Base-by-base conservation (phyloP, 1,140 invertebrate genomes). In the Phocides pigmalion region DNA sequence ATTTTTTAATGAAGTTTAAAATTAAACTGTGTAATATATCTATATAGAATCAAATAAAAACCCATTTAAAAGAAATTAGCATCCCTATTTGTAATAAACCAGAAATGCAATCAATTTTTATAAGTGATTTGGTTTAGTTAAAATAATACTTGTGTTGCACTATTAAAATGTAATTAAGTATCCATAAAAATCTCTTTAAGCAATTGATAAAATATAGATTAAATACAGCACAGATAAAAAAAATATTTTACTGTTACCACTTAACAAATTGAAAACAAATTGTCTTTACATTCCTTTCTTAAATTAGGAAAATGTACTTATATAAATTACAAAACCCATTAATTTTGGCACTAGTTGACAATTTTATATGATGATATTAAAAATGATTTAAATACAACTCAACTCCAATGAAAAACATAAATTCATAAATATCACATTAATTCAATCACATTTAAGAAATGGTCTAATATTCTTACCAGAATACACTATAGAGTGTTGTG, bases 401-500 rank as follows among this genome's bases (percentile, higher is more conserved):
- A 32, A 32, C 0, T 32, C 28, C 4, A 11, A 17, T 11, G 32
- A 50, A 50, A 9, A 32, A 46, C 8, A 5, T 46, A 11, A 28
- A 25, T 3, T 49, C 6, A 15, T 50, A 17, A 37, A 12, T 51
- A 51, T 51, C 49, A 35, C 49, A 51, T 35, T 35, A 37, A 12
- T 32, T 6, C 0, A 32, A 50, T 37, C 9, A 9, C 11, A 49
- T 49, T 41, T 37, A 56, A 16, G 9, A 11, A 32, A 32, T 32
- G 15, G 14, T 25, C 20, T 14, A 42, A n/a, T 42, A 28, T 41
- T 14, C 20, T 12, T 39, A 9, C n/a, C 8, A 22, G 19, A 19
- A 25, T 12, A 53, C 14, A 59, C 74, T 78, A 62, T 71, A 81
- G 17, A 79, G 0, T 35, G 56, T 61, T 17, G 72, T 9, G 28